A percentile compares a stretch with the other conserved stretches of the same genome.
Conservation (phyloP, 1,140 invertebrate genomes). For the Lepidostoma basale region DNA sequence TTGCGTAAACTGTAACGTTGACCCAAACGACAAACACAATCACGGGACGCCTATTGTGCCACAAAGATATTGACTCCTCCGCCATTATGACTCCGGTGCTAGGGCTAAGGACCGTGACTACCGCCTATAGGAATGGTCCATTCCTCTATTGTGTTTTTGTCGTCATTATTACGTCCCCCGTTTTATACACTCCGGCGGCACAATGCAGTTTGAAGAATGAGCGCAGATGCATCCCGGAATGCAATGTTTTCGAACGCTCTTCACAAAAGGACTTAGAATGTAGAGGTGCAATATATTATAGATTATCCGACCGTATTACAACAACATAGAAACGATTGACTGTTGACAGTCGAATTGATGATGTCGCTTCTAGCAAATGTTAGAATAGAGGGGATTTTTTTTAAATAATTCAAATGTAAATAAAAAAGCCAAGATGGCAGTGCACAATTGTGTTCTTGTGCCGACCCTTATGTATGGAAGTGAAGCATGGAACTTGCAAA, state of each 20-base stretch:
- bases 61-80: constrained; percentile 20
- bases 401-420: too few relatives aligned
- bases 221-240: constrained; percentile 7
- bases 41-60: neutral
- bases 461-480: too few relatives aligned
- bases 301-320: neutral
- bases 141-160: constrained; percentile 9
- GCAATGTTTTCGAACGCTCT: constrained; percentile 3
- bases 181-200: neutral
- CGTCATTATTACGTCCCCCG: constrained; percentile 1
- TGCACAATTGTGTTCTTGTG: too few relatives aligned
- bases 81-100: neutral
- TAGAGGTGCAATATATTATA: neutral
- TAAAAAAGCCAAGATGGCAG: too few relatives aligned
- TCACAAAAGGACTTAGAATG: neutral
- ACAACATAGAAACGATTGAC: neutral
- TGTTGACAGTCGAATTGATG: constrained; percentile 9
- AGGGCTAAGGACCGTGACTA: too few relatives aligned
- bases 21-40: constrained; percentile 25
- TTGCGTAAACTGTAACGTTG: constrained; percentile 12
- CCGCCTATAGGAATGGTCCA: too few relatives aligned
- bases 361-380: neutral
- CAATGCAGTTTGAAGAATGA: constrained; percentile 13
- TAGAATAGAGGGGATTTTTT: too few relatives aligned
- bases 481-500: too few relatives aligned